phyloP scores from a whole-genome alignment of 1,140 invertebrate species.

The Hirudo medicinalis region DNA sequence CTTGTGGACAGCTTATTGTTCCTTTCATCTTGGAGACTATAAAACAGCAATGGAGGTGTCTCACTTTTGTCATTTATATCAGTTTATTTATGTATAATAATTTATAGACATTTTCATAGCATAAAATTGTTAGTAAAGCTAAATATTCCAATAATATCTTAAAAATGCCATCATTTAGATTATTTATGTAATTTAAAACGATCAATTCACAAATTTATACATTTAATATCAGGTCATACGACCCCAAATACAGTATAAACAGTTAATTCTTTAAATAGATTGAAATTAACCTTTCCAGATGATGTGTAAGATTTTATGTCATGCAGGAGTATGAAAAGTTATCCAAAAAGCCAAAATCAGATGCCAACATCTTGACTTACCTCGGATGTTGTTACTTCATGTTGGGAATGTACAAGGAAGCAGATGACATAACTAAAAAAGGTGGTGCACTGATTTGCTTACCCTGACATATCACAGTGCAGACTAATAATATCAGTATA shows the following conservation, averaged over 20 bases:
- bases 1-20: conserved; percentile 82
- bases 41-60: conserved; percentile 65
- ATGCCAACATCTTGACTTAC: conserved; percentile 54
- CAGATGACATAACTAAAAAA: conserved; percentile 41
- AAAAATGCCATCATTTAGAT: too few species aligned
- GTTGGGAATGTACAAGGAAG: conserved; percentile 65
- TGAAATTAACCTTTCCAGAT: not conserved
- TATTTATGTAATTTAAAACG: too few species aligned
- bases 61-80: not conserved
- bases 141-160: too few species aligned
- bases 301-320: conserved; percentile 13
- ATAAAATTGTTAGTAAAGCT: too few species aligned
- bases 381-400: conserved; percentile 90
- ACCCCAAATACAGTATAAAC: too few species aligned
- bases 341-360: conserved; percentile 33
- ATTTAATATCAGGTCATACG: too few species aligned
- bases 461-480: too few species aligned
- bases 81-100: too few species aligned
- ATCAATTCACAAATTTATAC: too few species aligned
- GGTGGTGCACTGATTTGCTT: not conserved
- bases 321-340: conserved; percentile 42
- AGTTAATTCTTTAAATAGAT: too few species aligned
- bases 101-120: too few species aligned
- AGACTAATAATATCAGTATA: not conserved
- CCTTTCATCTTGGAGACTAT: conserved; percentile 88